A percentile compares a stretch with the other conserved stretches of the same genome.
Conservation (phyloP, 2,797 vertebrate species). For the Cheirogaleus major region DNA sequence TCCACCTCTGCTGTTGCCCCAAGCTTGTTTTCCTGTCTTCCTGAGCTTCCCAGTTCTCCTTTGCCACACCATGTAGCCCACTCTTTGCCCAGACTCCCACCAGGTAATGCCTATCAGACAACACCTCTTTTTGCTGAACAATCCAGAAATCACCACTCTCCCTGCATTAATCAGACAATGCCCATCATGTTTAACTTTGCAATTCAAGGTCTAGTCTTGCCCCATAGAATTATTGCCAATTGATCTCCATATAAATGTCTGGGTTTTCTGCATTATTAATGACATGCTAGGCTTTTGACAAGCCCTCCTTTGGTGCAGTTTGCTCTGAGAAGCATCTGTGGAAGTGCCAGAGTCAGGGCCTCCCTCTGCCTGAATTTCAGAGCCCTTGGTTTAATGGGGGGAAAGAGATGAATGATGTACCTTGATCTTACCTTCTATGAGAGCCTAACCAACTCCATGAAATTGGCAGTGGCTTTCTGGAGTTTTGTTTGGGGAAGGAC, state of each 20-base stretch:
- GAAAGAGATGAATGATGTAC: background rate
- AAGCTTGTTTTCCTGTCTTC: too few species aligned
- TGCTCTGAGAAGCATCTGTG: background rate
- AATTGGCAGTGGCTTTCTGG: background rate
- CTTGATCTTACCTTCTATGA: background rate
- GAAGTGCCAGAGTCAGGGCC: background rate
- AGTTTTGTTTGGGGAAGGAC: background rate
- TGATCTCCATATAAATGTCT: conserved; percentile 67
- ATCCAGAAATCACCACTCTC: background rate
- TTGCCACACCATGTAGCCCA: accelerated
- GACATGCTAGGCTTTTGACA: background rate
- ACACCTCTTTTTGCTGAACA: background rate
- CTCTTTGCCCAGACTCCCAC: background rate
- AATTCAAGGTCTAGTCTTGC: conserved; percentile 53
- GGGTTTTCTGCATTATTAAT: conserved; percentile 63
- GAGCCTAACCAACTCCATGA: background rate
- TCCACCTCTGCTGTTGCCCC: background rate
- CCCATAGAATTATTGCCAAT: conserved; percentile 68
- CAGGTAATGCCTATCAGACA: background rate
- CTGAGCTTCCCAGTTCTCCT: background rate
- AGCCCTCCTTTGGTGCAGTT: background rate
- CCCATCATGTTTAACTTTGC: conserved; percentile 22
- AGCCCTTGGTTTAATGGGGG: background rate
- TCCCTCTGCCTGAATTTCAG: background rate
- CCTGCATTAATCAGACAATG: conserved; percentile 20